phyloP scores from a whole-genome alignment of 1,140 invertebrate species.

The Bombus turneri region DNA sequence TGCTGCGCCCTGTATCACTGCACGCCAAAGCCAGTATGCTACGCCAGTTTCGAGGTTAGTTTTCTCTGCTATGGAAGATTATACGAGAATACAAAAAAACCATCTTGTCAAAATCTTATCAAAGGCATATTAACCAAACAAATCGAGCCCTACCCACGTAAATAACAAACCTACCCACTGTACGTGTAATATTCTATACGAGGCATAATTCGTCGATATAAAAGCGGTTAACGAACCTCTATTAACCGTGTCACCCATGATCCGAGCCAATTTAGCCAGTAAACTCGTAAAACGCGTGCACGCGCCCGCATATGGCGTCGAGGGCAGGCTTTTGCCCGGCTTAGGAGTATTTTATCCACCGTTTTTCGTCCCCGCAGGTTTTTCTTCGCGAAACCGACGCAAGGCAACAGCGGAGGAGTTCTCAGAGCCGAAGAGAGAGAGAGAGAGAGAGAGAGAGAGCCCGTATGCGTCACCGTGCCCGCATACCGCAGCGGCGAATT shows the following conservation, averaged over 20 bases:
- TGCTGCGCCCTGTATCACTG: not conserved
- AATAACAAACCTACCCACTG: not conserved
- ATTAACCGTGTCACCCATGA: conserved; percentile 4
- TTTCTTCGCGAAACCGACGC: not conserved
- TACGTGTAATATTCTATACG: not conserved
- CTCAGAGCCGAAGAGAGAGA: not conserved
- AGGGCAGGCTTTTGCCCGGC: too few species aligned
- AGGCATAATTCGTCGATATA: conserved; percentile 1
- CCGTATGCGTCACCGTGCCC: conserved; percentile 43
- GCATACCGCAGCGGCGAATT: conserved; percentile 55
- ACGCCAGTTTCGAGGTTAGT: not conserved
- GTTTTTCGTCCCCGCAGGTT: conserved; percentile 1
- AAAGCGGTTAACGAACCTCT: conserved; percentile 4
- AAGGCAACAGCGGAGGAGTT: not conserved
- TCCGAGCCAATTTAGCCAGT: conserved; percentile 3
- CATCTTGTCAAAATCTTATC: not conserved
- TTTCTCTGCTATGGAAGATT: not conserved
- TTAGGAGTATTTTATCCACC: not conserved
- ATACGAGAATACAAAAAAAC: not conserved
- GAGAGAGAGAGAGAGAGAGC: not conserved
- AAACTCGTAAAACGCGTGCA: conserved; percentile 7
- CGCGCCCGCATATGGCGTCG: conserved; percentile 11
- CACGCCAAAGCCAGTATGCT: too few species aligned
- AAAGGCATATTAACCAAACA: too few species aligned
- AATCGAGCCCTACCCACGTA: too few species aligned